These are phyloP conservation scores for Drosophila punjabiensis DNA, from an alignment of 1,140 invertebrate genomes.

Conservation along the genomic window DNA sequence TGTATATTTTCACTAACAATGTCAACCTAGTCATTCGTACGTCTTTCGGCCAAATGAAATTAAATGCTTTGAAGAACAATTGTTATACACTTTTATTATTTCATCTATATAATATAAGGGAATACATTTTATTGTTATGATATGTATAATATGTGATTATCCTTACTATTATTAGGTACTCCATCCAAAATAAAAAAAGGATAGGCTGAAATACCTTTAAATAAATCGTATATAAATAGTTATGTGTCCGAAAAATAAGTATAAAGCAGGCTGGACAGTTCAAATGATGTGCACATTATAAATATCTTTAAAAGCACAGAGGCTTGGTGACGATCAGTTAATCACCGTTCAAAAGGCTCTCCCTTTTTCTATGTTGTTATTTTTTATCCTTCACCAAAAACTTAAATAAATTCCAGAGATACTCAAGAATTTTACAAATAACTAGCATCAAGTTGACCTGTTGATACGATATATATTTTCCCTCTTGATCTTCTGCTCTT, in stretches of 20 bases:
- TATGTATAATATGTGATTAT: too few species aligned
- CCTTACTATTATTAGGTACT: too few species aligned
- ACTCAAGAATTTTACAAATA: not conserved
- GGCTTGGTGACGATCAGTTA: not conserved
- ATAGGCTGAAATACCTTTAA: not conserved
- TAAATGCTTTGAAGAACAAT: not conserved
- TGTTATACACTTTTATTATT: not conserved
- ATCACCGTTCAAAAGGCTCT: not conserved
- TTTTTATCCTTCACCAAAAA: not conserved
- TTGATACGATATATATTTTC: conserved; percentile 41
- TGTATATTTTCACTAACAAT: not conserved
- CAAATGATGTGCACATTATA: not conserved
- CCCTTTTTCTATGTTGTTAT: too few species aligned
- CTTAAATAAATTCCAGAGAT: not conserved
- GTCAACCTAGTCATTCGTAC: too few species aligned
- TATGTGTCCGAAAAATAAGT: not conserved
- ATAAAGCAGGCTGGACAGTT: not conserved
- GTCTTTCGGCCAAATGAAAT: not conserved
- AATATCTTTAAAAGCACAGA: too few species aligned
- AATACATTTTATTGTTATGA: too few species aligned
- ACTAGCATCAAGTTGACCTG: conserved; percentile 15
- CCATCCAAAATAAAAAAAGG: too few species aligned
- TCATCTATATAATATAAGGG: not conserved
- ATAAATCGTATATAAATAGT: not conserved
- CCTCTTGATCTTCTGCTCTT: conserved; percentile 62